A percentile compares a stretch with the other conserved stretches of the same genome.
These are phyloP conservation scores for Drosophila teissieri DNA, from an alignment of 1,140 invertebrate genomes.

Conservation along the genomic window DNA sequence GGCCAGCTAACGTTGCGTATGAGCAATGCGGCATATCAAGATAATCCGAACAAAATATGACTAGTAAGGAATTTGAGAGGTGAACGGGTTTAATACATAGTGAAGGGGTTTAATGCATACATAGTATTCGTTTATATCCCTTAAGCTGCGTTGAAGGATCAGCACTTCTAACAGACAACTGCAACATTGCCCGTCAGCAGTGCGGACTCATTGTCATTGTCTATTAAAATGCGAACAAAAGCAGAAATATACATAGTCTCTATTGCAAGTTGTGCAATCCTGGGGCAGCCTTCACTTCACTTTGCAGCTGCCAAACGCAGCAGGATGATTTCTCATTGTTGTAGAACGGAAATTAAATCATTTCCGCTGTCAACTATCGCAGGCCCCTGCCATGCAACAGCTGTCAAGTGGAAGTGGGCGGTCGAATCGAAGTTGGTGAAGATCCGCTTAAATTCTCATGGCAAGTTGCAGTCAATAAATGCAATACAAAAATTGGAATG, in stretches of 20 bases:
- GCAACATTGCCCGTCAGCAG: slow-evolving; percentile 1
- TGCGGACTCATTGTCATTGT: slow-evolving; percentile 4
- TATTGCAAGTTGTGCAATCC: slow-evolving; percentile 23
- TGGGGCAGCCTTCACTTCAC: slow-evolving; percentile 16
- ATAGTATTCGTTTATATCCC: neutral
- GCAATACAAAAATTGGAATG: slow-evolving; percentile 22
- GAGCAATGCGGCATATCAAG: slow-evolving; percentile 12
- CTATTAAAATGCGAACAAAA: slow-evolving; percentile 17
- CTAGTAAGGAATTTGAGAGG: neutral
- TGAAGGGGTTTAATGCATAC: no score
- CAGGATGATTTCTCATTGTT: slow-evolving; percentile 31
- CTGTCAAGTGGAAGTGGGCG: slow-evolving; percentile 37
- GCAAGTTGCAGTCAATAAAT: slow-evolving; percentile 31
- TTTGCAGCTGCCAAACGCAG: slow-evolving; percentile 28
- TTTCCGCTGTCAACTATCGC: slow-evolving; percentile 66
- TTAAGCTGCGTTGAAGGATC: neutral
- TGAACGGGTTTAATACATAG: neutral
- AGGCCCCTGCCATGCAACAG: slow-evolving; percentile 56
- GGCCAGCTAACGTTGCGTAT: slow-evolving; percentile 20
- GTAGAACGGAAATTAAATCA: slow-evolving; percentile 76
- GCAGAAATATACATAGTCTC: slow-evolving; percentile 16
- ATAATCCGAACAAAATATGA: neutral
- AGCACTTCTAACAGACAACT: neutral
- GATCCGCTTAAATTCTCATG: slow-evolving; percentile 38
- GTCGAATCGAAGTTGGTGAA: slow-evolving; percentile 47